phyloP scores from a whole-genome alignment of 2,888 invertebrate genomes.

The Girardia tigrina region DNA sequence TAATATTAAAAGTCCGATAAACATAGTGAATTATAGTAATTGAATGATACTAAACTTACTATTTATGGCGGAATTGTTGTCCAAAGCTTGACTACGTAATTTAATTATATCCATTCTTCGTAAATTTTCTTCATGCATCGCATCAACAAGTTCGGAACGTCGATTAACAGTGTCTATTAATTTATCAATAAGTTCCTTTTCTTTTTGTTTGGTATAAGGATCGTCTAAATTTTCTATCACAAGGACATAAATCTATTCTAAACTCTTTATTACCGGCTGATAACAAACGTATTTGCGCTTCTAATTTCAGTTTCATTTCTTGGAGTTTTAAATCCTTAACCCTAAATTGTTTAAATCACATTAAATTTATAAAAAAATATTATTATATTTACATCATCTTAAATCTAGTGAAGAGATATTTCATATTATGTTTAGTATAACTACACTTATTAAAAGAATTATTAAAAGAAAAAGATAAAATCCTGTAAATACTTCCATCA shows the following conservation, averaged over 20 bases:
- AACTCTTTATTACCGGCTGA: background rate
- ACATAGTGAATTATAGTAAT: too few relatives aligned
- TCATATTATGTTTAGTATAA: too few relatives aligned
- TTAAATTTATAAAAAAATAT: background rate
- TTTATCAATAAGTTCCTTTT: background rate
- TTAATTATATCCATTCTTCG: background rate
- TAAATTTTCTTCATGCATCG: background rate
- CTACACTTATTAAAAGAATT: too few relatives aligned
- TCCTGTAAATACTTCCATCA: too few relatives aligned
- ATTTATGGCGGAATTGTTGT: too few relatives aligned
- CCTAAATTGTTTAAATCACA: background rate
- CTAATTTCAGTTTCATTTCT: background rate
- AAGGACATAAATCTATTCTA: background rate
- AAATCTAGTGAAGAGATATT: too few relatives aligned
- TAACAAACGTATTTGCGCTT: background rate
- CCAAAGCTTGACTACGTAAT: background rate
- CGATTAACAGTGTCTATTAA: background rate
- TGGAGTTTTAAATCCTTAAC: background rate
- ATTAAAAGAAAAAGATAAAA: too few relatives aligned
- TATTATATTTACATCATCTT: too few relatives aligned
- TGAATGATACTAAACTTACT: too few relatives aligned
- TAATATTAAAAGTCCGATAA: too few relatives aligned
- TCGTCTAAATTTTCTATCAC: background rate
- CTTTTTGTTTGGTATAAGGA: background rate
- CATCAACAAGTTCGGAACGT: background rate